A percentile compares a stretch with the other conserved stretches of the same genome.
Evolutionary conservation across 1,140 invertebrate genomes (phyloP).

Genomic region (Pectinophora gossypiella): DNA sequence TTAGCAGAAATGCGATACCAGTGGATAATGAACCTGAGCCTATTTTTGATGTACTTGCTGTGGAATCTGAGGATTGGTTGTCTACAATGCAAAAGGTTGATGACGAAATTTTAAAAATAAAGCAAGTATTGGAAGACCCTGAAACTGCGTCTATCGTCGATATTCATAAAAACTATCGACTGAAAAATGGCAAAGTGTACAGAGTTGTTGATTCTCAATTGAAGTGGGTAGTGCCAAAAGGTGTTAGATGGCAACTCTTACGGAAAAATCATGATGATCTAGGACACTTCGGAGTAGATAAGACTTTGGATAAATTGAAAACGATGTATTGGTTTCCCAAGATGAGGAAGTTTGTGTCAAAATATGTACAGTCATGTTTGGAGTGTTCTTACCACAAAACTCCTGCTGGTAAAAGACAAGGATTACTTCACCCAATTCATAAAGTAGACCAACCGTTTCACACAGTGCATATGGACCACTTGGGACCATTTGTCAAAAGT

Average conservation of each 20-base stretch:
- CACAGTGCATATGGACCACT: constrained; percentile 7
- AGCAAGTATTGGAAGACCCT: not conserved
- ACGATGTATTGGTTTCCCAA: constrained; percentile 22
- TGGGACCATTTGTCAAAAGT: constrained; percentile 7
- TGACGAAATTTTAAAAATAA: not conserved
- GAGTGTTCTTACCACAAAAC: not conserved
- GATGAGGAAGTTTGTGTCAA: not conserved
- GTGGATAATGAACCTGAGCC: not conserved
- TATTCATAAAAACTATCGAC: constrained; percentile 4
- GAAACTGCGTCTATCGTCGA: not conserved
- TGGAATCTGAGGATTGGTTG: constrained; percentile 4
- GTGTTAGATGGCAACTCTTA: not conserved
- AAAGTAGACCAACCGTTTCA: constrained; percentile 3
- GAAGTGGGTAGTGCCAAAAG: constrained; percentile 3
- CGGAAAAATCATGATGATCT: constrained; percentile 23
- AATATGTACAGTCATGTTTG: not conserved
- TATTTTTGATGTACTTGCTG: not conserved
- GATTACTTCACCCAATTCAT: constrained; percentile 2
- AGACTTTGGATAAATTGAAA: constrained; percentile 18
- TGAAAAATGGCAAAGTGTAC: constrained; percentile 6
- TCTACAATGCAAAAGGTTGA: constrained; percentile 2
- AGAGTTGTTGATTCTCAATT: not conserved
- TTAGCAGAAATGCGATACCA: constrained; percentile 26
- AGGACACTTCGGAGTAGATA: constrained; percentile 26
- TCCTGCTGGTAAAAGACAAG: not conserved